Percentiles rank a stretch among this genome's conserved stretches.
phyloP scores from a whole-genome alignment of 2,113 vertebrate species.

The Alethe castanea region DNA sequence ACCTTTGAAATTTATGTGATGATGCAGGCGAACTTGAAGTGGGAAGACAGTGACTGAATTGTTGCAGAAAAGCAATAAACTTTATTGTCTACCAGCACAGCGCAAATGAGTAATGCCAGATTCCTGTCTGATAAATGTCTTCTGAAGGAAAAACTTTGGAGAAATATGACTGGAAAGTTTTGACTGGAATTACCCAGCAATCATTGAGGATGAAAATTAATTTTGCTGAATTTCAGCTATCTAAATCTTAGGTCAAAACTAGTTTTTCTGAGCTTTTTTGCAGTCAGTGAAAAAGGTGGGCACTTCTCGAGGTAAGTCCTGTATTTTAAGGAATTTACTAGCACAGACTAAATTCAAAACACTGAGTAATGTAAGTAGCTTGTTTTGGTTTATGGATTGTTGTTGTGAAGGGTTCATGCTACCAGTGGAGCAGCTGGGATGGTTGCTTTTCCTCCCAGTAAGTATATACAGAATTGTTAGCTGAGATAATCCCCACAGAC shows the following conservation, averaged over 20 bases:
- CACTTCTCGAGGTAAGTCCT: background rate
- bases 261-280: background rate
- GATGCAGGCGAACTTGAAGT: background rate
- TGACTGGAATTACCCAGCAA: background rate
- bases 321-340: background rate
- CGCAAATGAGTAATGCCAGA: background rate
- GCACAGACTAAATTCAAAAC: background rate
- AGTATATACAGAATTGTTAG: background rate
- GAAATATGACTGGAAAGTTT: background rate
- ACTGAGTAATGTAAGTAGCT: background rate
- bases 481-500: background rate
- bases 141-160: background rate
- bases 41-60: background rate
- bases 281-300: background rate
- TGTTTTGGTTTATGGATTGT: background rate
- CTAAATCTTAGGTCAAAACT: background rate
- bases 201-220: background rate
- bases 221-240: background rate
- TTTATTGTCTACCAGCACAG: background rate
- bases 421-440: background rate
- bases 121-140: background rate
- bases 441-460: fast-evolving
- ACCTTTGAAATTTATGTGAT: background rate
- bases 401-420: background rate
- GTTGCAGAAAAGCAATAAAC: background rate